Percentiles rank a stretch among this genome's conserved stretches.
Conservation (phyloP, 2,797 vertebrate genomes). For the Ctenopoma multispine region DNA sequence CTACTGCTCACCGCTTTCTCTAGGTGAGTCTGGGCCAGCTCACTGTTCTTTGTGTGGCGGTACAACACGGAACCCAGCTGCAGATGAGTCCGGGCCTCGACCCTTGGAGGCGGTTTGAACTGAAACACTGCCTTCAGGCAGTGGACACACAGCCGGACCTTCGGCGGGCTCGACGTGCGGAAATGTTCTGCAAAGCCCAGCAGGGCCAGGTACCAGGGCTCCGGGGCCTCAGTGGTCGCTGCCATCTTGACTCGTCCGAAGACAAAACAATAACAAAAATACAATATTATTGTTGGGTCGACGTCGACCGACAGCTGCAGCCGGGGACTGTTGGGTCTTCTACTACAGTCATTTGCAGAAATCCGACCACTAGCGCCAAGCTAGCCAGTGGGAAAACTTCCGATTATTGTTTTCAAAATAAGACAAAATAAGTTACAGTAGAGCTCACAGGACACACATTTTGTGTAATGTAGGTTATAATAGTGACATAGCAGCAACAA, state of each 20-base stretch:
- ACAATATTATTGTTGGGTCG: background rate
- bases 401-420: constrained; percentile 25
- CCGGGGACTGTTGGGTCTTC: background rate
- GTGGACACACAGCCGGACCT: constrained; percentile 92
- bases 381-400: background rate
- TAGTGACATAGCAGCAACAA: background rate
- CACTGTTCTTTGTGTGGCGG: constrained; percentile 94
- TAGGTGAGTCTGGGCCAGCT: constrained; percentile 91
- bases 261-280: constrained; percentile 35
- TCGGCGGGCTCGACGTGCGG: constrained; percentile 92
- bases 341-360: constrained; percentile 4
- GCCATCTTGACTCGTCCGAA: constrained; percentile 66
- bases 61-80: constrained; percentile 94
- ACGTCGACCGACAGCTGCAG: background rate
- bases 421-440: background rate
- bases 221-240: constrained; percentile 84
- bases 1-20: constrained; percentile 90
- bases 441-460: too few species aligned
- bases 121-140: constrained; percentile 93
- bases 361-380: background rate
- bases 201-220: constrained; percentile 91
- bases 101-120: constrained; percentile 90
- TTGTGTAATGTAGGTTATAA: background rate
- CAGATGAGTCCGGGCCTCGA: constrained; percentile 92
- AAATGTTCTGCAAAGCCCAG: constrained; percentile 93